Base-by-base conservation (phyloP, 2,888 invertebrate genomes). In the Ephialtes manifestator region DNA sequence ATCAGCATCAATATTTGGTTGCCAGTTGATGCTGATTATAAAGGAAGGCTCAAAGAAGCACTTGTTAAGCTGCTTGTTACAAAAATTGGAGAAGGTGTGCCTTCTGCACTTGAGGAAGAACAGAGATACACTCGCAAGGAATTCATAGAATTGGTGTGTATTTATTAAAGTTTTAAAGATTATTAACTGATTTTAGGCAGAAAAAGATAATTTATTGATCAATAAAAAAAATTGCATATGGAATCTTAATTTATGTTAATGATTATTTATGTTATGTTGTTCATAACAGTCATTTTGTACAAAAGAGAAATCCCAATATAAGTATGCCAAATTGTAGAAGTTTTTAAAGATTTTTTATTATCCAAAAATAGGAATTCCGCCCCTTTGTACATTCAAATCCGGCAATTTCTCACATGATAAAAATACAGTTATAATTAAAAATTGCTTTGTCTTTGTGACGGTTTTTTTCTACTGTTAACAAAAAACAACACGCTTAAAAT, bases 1-100 rank as follows among this genome's bases (percentile, higher is more conserved):
- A 92, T 96, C 53, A 96, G 96, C 88, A 93, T 96, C n/a, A 98
- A 98, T 92, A 94, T 96, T 46, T 97, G 98, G 95, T 93, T 99
- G 87, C 97, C 97, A 65, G 94, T 97, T 94, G 97, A 96, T 94
- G 86, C 87, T 31, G 94, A 94, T 86, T 90, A 88, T 81, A 67
- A 88, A 77, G 87, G 90, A 46, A 90, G 94, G 86, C 86, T 94
- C 43, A 91, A 89, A 80, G 94, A 94, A 89, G 91, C 94, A 24
- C 86, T 94, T 65, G 92, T 93, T 18, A 92, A 94, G 87, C 86
- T 94, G 77, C 74, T 94, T 77, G 82, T 92, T 5, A 89, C 90
- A 31, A 89, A 85, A 67, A 88, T 93, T 65, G 92, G 92, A n/a
- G 78, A 87, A 77, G 83, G 81, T n/a, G 72, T 91, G 28, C 85